Conservation (phyloP, 2,888 invertebrate genomes). For the Ophraella communa region DNA sequence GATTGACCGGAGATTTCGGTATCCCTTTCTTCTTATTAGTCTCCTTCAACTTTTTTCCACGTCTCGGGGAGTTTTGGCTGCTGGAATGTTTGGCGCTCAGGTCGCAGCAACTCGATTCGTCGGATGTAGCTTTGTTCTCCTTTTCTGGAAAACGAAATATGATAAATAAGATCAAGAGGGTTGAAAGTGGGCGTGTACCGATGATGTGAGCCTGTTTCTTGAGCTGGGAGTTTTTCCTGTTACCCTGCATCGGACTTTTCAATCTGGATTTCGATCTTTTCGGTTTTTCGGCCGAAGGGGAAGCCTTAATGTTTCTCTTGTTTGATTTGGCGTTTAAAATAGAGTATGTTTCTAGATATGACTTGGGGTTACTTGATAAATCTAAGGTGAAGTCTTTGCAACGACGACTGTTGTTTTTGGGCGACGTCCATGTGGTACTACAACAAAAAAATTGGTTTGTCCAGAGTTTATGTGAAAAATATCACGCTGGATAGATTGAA, state of each 20-base stretch:
- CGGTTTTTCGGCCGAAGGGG: constrained; percentile 51
- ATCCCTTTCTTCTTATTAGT: constrained; percentile 72
- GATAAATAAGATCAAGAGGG: no score
- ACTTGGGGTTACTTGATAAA: constrained; percentile 59
- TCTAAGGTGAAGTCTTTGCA: constrained; percentile 80
- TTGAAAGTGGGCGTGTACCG: no score
- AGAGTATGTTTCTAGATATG: constrained; percentile 37
- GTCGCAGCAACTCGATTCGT: constrained; percentile 61
- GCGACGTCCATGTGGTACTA: constrained; percentile 62
- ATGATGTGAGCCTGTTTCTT: constrained; percentile 35
- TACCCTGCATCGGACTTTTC: constrained; percentile 55
- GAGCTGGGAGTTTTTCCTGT: constrained; percentile 50
- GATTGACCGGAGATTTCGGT: constrained; percentile 66
- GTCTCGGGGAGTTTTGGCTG: constrained; percentile 63
- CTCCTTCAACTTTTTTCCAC: constrained; percentile 69
- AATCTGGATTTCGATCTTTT: constrained; percentile 57
- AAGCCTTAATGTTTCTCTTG: constrained; percentile 45
- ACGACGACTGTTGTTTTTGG: constrained; percentile 59
- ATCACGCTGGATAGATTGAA: no score
- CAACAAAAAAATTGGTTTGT: constrained; percentile 2
- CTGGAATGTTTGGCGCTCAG: constrained; percentile 36
- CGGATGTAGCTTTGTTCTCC: constrained; percentile 54
- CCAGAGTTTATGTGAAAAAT: no score
- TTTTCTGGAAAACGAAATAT: constrained; percentile 35
- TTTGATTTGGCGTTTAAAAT: constrained; percentile 36